Conservation (phyloP, 2,797 vertebrate species). For the Acanthornis magna region DNA sequence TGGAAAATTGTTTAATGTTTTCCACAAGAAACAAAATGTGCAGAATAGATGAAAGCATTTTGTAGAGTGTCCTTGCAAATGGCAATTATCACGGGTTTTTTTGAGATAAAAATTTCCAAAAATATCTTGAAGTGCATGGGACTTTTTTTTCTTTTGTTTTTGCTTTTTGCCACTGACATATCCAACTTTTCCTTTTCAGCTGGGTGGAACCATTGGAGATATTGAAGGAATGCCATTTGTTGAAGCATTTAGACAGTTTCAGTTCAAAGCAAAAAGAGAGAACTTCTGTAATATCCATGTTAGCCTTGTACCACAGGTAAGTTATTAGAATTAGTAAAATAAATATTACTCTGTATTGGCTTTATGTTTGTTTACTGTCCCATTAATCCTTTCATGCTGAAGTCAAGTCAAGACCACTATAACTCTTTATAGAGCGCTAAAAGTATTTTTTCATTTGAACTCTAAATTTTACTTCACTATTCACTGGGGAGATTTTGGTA, state of each 20-base stretch:
- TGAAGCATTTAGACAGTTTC: conserved; percentile 82
- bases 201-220: conserved; percentile 81
- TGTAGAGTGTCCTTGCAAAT: neutral
- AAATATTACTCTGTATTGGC: neutral
- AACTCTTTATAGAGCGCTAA: neutral
- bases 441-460: neutral
- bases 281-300: conserved; percentile 84
- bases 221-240: conserved; percentile 83
- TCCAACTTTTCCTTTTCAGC: conserved; percentile 49
- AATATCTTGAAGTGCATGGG: neutral
- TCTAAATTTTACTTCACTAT: neutral
- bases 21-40: neutral
- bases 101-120: neutral
- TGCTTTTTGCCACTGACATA: neutral
- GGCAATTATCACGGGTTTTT: rapidly evolving
- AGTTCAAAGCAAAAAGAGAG: conserved; percentile 80
- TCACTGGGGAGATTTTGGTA: neutral
- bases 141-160: neutral
- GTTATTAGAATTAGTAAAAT: neutral
- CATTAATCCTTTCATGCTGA: neutral
- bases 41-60: neutral
- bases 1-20: neutral
- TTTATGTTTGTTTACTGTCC: neutral
- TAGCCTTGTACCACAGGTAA: conserved; percentile 81
- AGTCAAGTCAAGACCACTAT: neutral